phyloP scores from a whole-genome alignment of 2,888 invertebrate species.

The Cecidostiba fungosa region DNA sequence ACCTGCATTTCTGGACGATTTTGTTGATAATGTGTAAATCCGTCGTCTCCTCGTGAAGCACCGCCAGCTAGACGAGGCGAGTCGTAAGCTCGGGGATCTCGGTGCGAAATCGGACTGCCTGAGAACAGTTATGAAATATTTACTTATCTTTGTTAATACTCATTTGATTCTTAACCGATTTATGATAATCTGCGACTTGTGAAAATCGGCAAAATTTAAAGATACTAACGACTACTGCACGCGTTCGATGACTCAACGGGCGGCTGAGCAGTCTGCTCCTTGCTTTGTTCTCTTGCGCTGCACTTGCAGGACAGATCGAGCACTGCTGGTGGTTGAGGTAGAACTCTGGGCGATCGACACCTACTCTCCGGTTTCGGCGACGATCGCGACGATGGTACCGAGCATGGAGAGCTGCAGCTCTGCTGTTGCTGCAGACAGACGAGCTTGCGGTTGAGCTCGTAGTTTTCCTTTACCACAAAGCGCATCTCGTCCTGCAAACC shows the following conservation, averaged over 20 bases:
- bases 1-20: not conserved
- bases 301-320: slow-evolving; percentile 56
- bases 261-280: not conserved
- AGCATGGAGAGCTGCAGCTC: not conserved
- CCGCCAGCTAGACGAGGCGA: slow-evolving; percentile 72
- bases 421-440: slow-evolving; percentile 66
- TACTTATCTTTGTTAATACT: not conserved
- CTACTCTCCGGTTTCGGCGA: not conserved
- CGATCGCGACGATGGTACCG: not conserved
- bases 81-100: slow-evolving; percentile 41
- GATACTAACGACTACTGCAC: not conserved
- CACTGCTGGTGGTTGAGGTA: not conserved
- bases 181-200: too few relatives aligned
- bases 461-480: slow-evolving; percentile 84
- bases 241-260: not conserved
- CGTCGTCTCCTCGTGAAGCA: slow-evolving; percentile 69
- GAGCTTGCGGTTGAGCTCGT: slow-evolving; percentile 82
- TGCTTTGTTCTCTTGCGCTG: not conserved
- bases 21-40: not conserved
- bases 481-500: slow-evolving; percentile 85
- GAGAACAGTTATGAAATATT: not conserved
- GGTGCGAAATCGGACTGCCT: not conserved
- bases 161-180: too few relatives aligned
- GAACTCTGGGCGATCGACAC: not conserved
- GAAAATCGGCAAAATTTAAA: not conserved